phyloP scores from a whole-genome alignment of 1,140 invertebrate genomes.

The Ptiloglossa arizonensis region DNA sequence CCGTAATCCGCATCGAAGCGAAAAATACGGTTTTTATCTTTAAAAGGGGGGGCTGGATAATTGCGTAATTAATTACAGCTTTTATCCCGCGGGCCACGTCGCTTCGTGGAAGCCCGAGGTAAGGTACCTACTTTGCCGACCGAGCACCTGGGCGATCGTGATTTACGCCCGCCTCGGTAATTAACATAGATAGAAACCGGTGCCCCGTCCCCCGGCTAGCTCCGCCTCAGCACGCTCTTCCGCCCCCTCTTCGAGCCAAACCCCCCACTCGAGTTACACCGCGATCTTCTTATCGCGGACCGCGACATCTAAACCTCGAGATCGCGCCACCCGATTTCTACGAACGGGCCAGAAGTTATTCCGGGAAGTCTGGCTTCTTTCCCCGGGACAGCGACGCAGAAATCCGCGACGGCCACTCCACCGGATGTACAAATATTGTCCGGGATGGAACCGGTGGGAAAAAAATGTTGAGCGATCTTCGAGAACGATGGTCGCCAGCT shows the following conservation, averaged over 20 bases:
- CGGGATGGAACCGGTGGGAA: no score
- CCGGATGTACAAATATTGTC: background rate
- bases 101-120: constrained; percentile 46
- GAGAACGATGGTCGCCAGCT: background rate
- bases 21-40: constrained; percentile 79
- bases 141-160: constrained; percentile 68
- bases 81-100: constrained; percentile 65
- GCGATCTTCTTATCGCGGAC: constrained; percentile 52
- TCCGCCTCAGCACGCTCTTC: constrained; percentile 13
- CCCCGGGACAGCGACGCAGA: background rate
- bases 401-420: background rate
- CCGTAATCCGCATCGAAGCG: constrained; percentile 74
- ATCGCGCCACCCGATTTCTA: constrained; percentile 29
- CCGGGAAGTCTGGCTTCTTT: constrained; percentile 38
- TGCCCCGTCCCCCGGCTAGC: constrained; percentile 10
- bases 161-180: constrained; percentile 68
- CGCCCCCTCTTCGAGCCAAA: background rate
- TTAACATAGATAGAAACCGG: constrained; percentile 72
- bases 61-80: constrained; percentile 79
- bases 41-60: constrained; percentile 69
- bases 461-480: background rate
- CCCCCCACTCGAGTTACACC: background rate
- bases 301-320: constrained; percentile 54
- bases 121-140: constrained; percentile 61
- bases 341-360: constrained; percentile 38